Evolutionary conservation across 2,797 vertebrate species (phyloP), one percentile per base, ranked within the genome.

Genomic region (Gambelia wislizenii): DNA sequence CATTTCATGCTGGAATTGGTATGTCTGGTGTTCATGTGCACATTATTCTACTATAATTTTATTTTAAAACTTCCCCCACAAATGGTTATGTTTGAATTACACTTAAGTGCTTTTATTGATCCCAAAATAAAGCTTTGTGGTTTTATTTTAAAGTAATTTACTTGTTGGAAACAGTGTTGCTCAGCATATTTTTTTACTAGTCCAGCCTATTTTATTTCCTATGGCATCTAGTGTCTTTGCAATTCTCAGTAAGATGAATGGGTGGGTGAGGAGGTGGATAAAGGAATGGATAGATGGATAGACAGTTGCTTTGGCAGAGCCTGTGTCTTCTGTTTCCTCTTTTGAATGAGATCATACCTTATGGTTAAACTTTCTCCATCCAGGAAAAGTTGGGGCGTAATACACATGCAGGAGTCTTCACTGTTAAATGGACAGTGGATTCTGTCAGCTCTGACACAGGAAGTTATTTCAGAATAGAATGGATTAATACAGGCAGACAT

Each of bases 51-150:
- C 69, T 85, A 0, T 82, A 77, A 44, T 88, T 87, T 89, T 49
- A 88, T 64, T 86, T 89, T 13, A 13, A 84, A 59, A n/a, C n/a
- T n/a, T n/a, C n/a, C n/a, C n/a, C n/a, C n/a, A n/a, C n/a, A n/a
- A 18, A 1, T 14, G 3, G 64, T 39, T 78, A n/a, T 42, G 1
- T 52, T 22, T 85, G 47, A 91, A 4, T 77, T 82, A 83, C 84
- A 86, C n/a, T 92, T 84, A 79, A 12, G 4, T 79, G 20, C 67
- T 91, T 89, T 90, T 10, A 89, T 75, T 89, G 87, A 67, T 90
- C 5, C 14, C 5, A 39, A 72, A 36, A 52, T 87, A 86, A 89
- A 89, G 3, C 13, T 83, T 91, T 12, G 82, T 6, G 56, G 52
- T 36, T 25, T 74, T 61, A 52, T 85, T 56, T 78, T 54, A 52